These are phyloP conservation scores for Brachionus paranguensis DNA, from an alignment of 1,140 invertebrate species.

Conservation along the genomic window DNA sequence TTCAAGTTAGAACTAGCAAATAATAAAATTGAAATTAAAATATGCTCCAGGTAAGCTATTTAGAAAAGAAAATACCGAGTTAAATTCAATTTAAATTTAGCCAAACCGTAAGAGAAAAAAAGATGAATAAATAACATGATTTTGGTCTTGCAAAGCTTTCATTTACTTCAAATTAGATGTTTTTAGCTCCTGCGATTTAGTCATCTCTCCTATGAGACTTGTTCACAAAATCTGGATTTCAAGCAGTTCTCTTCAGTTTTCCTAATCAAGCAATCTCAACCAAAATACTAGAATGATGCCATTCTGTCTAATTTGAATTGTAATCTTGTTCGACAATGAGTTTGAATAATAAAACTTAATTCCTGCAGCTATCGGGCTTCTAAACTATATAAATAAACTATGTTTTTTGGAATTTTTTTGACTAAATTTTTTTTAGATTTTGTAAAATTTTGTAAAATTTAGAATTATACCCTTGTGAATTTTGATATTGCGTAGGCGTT, in stretches of 20 bases:
- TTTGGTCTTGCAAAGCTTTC: background rate
- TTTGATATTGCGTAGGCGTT: slow-evolving; percentile 28
- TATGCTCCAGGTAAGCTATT: slow-evolving; percentile 23
- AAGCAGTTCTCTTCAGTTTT: background rate
- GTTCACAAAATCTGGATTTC: slow-evolving; percentile 9
- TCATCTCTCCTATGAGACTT: background rate
- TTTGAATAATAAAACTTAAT: background rate
- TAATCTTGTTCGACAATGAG: background rate
- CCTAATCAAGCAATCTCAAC: background rate
- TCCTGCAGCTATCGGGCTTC: background rate
- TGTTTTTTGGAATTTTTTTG: background rate
- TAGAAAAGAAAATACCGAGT: background rate
- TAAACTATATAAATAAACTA: background rate
- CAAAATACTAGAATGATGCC: background rate
- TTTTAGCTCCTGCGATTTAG: background rate
- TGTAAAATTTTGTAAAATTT: background rate
- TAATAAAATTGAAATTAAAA: slow-evolving; percentile 12
- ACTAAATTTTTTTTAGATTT: background rate
- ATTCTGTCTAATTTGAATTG: background rate
- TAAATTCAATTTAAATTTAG: background rate
- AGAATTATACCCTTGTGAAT: background rate
- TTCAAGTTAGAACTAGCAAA: slow-evolving; percentile 13
- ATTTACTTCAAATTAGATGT: background rate
- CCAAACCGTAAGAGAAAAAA: background rate
- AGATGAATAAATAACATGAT: background rate